A percentile compares a stretch with the other conserved stretches of the same genome.
Evolutionary conservation across 2,888 invertebrate genomes (phyloP).

Genomic region (Rotaria sp.): DNA sequence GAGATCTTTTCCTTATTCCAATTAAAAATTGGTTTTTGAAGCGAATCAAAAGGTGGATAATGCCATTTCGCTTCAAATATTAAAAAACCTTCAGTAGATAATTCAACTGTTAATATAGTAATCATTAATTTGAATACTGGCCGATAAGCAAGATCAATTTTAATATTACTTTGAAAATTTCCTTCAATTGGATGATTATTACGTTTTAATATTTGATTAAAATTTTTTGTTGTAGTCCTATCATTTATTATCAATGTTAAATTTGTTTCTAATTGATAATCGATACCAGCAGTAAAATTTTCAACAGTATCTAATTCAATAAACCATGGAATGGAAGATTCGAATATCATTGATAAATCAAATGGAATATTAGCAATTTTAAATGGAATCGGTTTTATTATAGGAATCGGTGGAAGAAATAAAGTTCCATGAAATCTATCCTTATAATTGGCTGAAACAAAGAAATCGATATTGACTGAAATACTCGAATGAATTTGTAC

Average conservation of each 20-base stretch:
- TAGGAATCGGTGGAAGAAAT: too few relatives aligned
- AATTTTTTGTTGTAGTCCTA: neutral
- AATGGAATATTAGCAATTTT: neutral
- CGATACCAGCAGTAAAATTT: neutral
- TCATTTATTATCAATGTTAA: neutral
- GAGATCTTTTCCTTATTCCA: neutral
- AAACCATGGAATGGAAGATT: neutral
- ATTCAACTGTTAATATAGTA: neutral
- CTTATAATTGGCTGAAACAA: neutral
- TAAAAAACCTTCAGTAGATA: neutral
- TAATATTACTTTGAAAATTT: neutral
- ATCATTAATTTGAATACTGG: neutral
- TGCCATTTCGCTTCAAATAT: neutral
- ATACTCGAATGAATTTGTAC: neutral
- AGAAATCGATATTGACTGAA: neutral
- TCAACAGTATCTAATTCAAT: neutral
- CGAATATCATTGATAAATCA: neutral
- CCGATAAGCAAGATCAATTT: neutral
- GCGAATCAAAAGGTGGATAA: neutral
- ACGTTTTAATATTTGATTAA: neutral
- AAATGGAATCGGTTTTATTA: neutral
- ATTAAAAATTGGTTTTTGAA: neutral
- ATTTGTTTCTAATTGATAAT: neutral
- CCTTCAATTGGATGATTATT: neutral
- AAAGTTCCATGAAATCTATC: too few relatives aligned